Percentiles rank a stretch among this genome's conserved stretches.
These are phyloP conservation scores for Holothuria glaberrima DNA, from an alignment of 35 echinoderm and acorn worm genomes.

Conservation along the genomic window DNA sequence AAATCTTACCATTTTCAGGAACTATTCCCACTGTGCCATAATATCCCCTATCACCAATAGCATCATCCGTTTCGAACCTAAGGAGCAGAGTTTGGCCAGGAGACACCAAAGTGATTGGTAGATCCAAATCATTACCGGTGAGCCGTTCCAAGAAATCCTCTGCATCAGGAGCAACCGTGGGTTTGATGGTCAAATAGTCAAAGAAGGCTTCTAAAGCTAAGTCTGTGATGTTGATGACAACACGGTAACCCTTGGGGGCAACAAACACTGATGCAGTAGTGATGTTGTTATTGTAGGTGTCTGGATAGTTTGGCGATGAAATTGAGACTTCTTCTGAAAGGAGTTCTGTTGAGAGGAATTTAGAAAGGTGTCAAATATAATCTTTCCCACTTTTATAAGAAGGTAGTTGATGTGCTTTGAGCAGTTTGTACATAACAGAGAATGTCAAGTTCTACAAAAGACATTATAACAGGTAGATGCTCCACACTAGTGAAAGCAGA, in stretches of 20 bases:
- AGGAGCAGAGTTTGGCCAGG: background rate
- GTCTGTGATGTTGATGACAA: background rate
- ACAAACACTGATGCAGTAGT: background rate
- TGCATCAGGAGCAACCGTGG: background rate
- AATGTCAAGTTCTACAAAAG: too few relatives aligned
- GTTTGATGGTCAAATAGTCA: background rate
- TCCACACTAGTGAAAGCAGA: too few relatives aligned
- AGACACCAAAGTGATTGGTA: background rate
- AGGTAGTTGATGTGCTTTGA: too few relatives aligned
- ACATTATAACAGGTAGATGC: too few relatives aligned
- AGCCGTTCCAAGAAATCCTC: background rate
- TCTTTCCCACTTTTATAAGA: too few relatives aligned
- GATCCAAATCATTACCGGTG: constrained; percentile 14
- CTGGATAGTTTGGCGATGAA: background rate
- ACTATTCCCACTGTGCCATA: background rate
- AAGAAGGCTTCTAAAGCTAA: background rate
- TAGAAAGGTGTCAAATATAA: too few relatives aligned
- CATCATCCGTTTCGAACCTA: background rate
- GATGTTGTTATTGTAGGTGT: background rate
- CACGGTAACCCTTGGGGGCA: background rate
- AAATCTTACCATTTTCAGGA: background rate
- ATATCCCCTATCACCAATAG: background rate
- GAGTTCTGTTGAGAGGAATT: too few relatives aligned
- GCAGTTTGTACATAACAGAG: too few relatives aligned
- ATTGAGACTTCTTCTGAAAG: background rate